These are phyloP conservation scores for Malurus elegans DNA, from an alignment of 2,113 vertebrate species.

Conservation along the genomic window DNA sequence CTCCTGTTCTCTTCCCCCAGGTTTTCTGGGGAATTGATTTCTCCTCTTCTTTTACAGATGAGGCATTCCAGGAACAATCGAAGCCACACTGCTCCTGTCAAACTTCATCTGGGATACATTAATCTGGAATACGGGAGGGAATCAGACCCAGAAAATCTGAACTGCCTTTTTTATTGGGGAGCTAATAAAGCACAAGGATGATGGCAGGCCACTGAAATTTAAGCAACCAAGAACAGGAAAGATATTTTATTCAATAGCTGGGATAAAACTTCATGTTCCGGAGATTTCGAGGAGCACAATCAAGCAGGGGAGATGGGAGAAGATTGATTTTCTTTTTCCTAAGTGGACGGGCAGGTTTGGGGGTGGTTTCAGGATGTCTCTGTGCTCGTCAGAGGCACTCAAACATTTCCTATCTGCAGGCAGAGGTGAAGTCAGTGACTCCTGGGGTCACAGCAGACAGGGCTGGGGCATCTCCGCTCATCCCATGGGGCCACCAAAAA, in stretches of 20 bases:
- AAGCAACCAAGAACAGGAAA: neutral
- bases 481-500: no score
- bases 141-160: neutral
- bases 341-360: neutral
- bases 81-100: constrained; percentile 43
- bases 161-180: neutral
- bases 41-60: constrained; percentile 47
- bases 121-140: neutral
- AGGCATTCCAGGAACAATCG: constrained; percentile 44
- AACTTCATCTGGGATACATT: constrained; percentile 27
- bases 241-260: neutral
- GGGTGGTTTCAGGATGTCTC: neutral
- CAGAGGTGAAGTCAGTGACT: neutral
- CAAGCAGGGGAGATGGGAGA: neutral
- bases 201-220: neutral
- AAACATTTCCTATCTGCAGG: neutral
- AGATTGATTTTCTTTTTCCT: neutral
- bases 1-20: neutral
- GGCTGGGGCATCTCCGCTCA: neutral
- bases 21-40: constrained; percentile 37
- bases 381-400: neutral
- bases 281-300: neutral
- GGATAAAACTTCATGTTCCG: neutral
- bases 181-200: neutral
- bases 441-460: neutral